Conservation (phyloP, 1,140 invertebrate species). For the Lethrus apterus region DNA sequence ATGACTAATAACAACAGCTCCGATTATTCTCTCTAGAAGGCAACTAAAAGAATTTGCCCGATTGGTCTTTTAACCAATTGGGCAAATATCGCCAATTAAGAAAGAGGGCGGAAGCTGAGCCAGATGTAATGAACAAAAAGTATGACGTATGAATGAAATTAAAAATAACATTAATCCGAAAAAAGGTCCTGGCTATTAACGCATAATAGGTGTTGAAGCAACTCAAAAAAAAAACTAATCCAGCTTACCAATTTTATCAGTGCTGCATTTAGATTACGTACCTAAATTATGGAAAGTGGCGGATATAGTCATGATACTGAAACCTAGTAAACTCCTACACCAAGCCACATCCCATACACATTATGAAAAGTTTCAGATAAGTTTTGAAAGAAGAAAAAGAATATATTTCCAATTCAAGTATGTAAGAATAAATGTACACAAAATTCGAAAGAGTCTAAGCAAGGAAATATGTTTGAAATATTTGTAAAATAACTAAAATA, state of each 20-base stretch:
- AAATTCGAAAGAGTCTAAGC: too few species aligned
- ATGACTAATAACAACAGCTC: neutral
- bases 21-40: slow-evolving; percentile 1
- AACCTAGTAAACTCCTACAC: neutral
- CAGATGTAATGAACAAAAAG: neutral
- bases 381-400: too few species aligned
- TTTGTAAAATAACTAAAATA: too few species aligned
- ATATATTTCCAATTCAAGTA: too few species aligned
- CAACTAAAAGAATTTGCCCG: neutral
- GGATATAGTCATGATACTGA: neutral
- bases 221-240: neutral
- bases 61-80: too few species aligned
- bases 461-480: too few species aligned
- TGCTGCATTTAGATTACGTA: neutral
- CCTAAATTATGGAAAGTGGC: neutral
- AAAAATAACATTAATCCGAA: neutral
- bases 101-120: neutral
- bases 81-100: neutral
- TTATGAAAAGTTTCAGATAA: too few species aligned
- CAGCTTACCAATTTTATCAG: neutral
- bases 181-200: neutral
- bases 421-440: too few species aligned
- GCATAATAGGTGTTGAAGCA: neutral
- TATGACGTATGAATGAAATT: neutral
- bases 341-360: too few species aligned